Evolutionary conservation across 2,888 invertebrate species (phyloP), one percentile per base, ranked within the genome.

Genomic region (Molanna angustata): DNA sequence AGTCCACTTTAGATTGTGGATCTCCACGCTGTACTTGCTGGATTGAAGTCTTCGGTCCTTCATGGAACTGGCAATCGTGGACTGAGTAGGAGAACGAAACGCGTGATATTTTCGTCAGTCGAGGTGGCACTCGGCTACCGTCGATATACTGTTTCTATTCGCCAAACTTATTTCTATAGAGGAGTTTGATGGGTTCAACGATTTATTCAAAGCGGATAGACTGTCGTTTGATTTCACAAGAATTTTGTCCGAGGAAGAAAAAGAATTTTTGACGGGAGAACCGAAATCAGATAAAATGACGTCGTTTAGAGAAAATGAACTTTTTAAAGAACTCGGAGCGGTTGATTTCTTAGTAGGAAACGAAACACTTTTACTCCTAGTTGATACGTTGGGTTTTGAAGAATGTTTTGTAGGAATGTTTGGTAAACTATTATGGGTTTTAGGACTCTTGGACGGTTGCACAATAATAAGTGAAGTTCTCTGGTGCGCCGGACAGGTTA

Each of bases 51-150:
- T 33, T 20, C 33, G 14, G 22, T 49, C 49, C 16, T 49, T 49
- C 11, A 42, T 21, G 11, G 42, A 49, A 42, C 49, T 49, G 11
- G 49, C 18, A 6, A 49, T 33, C 9, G 49, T 49, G 1, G 49
- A 49, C 31, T 49, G 49, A 4, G 35, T 33, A 3, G 49, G 49
- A 13, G 49, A 31, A 13, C 35, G 49, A 33, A 32, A 42, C 4
- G 42, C 27, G 13, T 20, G n/a, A n/a, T 19, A 7, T 27, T 37
- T 43, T 19, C 27, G 31, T 48, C 48, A 48, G 52, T 48, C 43
- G 14, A 42, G n/a, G 20, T 52, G 42, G 16, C 45, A 37, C 43
- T 52, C 49, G 13, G 49, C 49, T 17, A 49, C 49, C n/a, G 49
- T 49, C 7, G 42, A 33, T n/a, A 49, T 42, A 3, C 32, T 11